phyloP scores from a whole-genome alignment of 2,113 vertebrate genomes.

The Piaya cayana region DNA sequence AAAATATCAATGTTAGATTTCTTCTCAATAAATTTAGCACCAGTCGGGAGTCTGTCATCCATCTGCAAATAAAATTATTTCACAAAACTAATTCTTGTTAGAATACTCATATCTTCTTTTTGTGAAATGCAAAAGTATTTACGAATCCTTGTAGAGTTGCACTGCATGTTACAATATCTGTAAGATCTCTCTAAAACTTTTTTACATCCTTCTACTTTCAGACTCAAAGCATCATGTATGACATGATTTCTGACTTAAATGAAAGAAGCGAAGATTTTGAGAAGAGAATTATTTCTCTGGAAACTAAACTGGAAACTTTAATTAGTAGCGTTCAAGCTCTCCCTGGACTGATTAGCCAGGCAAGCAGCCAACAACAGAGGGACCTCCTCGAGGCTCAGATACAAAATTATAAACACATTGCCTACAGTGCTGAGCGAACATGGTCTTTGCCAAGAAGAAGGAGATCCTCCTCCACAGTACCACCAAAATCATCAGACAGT shows the following conservation, averaged over 20 bases:
- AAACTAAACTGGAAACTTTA: constrained; percentile 95
- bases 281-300: constrained; percentile 95
- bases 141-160: background rate
- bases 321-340: constrained; percentile 95
- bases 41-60: background rate
- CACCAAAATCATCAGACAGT: constrained; percentile 98
- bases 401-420: constrained; percentile 87
- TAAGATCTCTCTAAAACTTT: background rate
- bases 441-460: constrained; percentile 90
- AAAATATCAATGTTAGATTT: background rate
- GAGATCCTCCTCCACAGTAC: constrained; percentile 93
- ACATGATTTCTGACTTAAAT: constrained; percentile 98
- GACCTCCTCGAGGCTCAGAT: constrained; percentile 94
- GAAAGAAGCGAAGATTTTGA: constrained; percentile 98
- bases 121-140: background rate
- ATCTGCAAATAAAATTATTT: background rate
- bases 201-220: constrained; percentile 73
- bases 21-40: background rate
- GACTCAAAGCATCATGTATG: constrained; percentile 99
- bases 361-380: constrained; percentile 93
- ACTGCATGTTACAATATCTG: background rate
- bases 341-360: constrained; percentile 94
- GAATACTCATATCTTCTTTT: background rate
- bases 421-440: constrained; percentile 87
- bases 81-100: background rate